Evolutionary conservation across 2,797 vertebrate genomes (phyloP), one percentile per base, ranked within the genome.

Genomic region (Bovichtus diacanthus): DNA sequence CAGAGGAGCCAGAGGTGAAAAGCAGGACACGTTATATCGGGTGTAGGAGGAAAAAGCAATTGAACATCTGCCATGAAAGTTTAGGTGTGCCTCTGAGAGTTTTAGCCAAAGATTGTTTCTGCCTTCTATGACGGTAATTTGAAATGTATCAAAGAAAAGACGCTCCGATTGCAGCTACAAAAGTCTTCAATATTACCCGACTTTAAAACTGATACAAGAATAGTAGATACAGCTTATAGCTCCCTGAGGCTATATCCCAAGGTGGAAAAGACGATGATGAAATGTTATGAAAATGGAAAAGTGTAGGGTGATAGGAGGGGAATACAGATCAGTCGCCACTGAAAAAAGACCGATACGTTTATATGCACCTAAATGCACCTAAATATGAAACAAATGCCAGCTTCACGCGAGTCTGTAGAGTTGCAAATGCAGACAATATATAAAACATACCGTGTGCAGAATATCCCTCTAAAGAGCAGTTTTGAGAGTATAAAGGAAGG

Each of bases 241-340:
- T 88, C 83, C 83, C 86, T 16, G 61, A 69, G 78, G 87, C 38
- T 39, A 18, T 10, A 73, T 76, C 62, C 86, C 46, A 49, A 76
- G 74, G 81, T 76, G 50, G 68, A 70, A 72, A 69, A 85, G 70
- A 80, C 66, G 75, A 63, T 83, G 87, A 92, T 88, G 85, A 91
- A 88, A 90, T 79, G 74, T 80, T 79, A 72, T 84, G 77, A 87
- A 89, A 88, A 90, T 59, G 47, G 47, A 72, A 81, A 71, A 71
- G 8, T 53, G 10, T 19, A 16, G 39, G 72, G 60, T 21, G 55
- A 62, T 8, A 2, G 29, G 61, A 19, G 61, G 34, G 21, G 84
- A 89, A 88, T 86, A 79, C 78, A 70, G 74, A 90, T 87, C 70
- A 69, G 13, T 43, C 56, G 64, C 15, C 23, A 2, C 68, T 70